Base-by-base conservation (phyloP, 2,888 invertebrate species). In the Timema cristinae region DNA sequence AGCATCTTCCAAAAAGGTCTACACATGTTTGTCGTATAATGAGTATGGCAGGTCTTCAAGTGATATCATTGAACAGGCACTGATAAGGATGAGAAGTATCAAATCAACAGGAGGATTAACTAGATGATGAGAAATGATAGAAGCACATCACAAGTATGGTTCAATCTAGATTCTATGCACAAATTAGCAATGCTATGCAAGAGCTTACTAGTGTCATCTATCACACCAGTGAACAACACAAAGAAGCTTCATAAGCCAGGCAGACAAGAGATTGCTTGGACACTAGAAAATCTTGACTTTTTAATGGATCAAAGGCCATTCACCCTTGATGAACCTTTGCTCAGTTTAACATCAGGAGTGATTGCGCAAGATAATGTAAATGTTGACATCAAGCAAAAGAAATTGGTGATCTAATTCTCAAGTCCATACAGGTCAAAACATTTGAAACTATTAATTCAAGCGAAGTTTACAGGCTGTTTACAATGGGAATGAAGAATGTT, bases 131-230 rank as follows among this genome's bases (percentile, higher is more conserved):
- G 7, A 7, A 11, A 56, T 56, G 56, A 13, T 1, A 56, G 13
- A 56, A 56, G 56, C 56, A 11, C 11, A 56, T 7, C 6, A 56
- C 56, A 56, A 56, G 11, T 56, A 56, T 56, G 56, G 56, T 56
- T 56, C 56, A 56, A 56, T 56, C 56, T 7, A 56, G 9, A 56
- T 56, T 56, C 56, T 7, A 56, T 56, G 56, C 56, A 56, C 56
- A 56, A 7, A 56, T 56, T 2, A 56, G 6, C 7, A 56, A 56
- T 11, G 56, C 56, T 1, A 56, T 56, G 56, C 10, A 56, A 56
- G 13, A 56, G n/a, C 6, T 56, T 56, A 56, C 56, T 11, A 7
- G 1, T 13, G 56, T 56, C 56, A 56, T 13, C 6, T 56, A 56
- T 56, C 5, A 56, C 2, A 56, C 7, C 0, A 56, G n/a, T 56